Conservation (phyloP, 2,888 invertebrate genomes). For the Tryphoninae sp. region DNA sequence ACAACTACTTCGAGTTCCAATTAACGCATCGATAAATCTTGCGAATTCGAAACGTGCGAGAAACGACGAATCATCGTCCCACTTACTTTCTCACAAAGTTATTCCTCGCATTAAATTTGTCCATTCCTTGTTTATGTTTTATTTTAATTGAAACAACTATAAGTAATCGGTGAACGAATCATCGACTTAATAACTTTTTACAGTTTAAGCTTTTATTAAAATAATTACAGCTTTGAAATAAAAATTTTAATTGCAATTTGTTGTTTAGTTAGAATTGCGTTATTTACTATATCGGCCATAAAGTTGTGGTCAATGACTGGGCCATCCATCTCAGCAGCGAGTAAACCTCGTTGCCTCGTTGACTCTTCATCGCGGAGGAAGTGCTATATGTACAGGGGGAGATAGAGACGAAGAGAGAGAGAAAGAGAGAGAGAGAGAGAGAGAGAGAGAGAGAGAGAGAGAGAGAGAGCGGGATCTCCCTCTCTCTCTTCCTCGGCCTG, state of each 20-base stretch:
- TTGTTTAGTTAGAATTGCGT: not conserved
- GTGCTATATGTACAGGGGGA: constrained; percentile 7
- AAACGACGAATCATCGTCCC: not conserved
- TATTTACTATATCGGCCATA: not conserved
- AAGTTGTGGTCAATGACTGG: constrained; percentile 39
- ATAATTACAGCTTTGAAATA: not conserved
- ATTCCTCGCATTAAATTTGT: too few relatives aligned
- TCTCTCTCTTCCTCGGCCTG: constrained; percentile 36
- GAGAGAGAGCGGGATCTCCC: not conserved
- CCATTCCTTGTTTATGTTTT: too few relatives aligned
- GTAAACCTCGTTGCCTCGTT: constrained; percentile 44
- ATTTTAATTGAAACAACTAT: too few relatives aligned
- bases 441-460: constrained; percentile 34
- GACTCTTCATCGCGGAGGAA: constrained; percentile 47
- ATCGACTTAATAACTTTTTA: too few relatives aligned
- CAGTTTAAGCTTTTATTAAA: too few relatives aligned
- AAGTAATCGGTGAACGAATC: too few relatives aligned
- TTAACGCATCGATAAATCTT: not conserved
- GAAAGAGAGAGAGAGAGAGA: not conserved
- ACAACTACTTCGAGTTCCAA: not conserved
- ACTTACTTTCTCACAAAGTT: not conserved
- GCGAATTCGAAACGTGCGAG: not conserved
- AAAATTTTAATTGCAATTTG: not conserved
- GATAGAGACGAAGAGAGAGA: constrained; percentile 41
- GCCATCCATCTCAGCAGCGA: constrained; percentile 42